These are phyloP conservation scores for Papilio xuthus DNA, from an alignment of 1,140 invertebrate genomes.

Conservation along the genomic window DNA sequence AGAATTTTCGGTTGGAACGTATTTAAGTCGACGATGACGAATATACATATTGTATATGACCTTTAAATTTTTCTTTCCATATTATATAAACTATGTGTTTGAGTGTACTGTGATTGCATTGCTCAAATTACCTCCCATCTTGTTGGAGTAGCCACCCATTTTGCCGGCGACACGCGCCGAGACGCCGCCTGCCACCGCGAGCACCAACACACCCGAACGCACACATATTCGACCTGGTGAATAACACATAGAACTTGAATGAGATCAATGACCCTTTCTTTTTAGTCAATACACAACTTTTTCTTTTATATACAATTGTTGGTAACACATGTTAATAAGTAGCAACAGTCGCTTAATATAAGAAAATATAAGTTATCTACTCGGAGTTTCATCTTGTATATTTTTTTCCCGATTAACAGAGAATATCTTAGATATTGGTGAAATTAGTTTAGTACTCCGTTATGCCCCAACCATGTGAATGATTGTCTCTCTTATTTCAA, in stretches of 20 bases:
- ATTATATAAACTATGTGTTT: not conserved
- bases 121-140: conserved; percentile 83
- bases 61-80: not conserved
- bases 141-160: conserved; percentile 86
- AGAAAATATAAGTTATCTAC: not conserved
- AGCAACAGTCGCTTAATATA: not conserved
- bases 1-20: not conserved
- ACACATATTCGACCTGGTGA: conserved; percentile 54
- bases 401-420: no score
- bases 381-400: no score
- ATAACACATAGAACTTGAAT: not conserved
- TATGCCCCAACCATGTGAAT: no score
- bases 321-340: not conserved
- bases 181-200: conserved; percentile 67
- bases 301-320: not conserved
- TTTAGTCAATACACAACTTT: not conserved
- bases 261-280: not conserved
- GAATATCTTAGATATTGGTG: no score
- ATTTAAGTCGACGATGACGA: not conserved
- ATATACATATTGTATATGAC: not conserved
- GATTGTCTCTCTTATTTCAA: no score
- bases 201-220: conserved; percentile 58
- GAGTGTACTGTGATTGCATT: not conserved
- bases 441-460: no score
- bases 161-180: conserved; percentile 87